Conservation (phyloP, 2,888 invertebrate species). For the Choreutis nemorana region DNA sequence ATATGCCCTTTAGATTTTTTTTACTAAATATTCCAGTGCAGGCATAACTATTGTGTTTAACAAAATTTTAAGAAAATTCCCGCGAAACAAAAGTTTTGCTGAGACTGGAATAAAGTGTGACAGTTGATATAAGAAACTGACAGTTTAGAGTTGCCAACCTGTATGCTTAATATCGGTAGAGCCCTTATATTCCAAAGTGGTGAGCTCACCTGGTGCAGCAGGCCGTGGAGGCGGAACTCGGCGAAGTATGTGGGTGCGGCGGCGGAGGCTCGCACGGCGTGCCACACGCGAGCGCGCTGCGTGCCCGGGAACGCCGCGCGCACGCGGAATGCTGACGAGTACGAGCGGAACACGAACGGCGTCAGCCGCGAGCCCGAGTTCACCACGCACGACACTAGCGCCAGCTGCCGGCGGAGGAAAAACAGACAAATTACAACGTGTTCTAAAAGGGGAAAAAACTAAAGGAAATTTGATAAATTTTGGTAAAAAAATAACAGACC, state of each 20-base stretch:
- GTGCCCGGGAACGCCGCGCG: slow-evolving; percentile 78
- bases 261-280: slow-evolving; percentile 87
- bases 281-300: slow-evolving; percentile 76
- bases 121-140: no score
- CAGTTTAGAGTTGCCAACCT: no score
- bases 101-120: neutral
- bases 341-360: slow-evolving; percentile 87
- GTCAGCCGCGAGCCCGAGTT: slow-evolving; percentile 72
- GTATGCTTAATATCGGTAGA: no score
- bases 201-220: slow-evolving; percentile 69
- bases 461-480: neutral
- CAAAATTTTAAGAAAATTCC: no score
- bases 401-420: slow-evolving; percentile 59
- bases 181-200: no score
- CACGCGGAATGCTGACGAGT: slow-evolving; percentile 74
- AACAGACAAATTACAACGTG: neutral
- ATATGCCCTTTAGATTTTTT: no score
- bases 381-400: slow-evolving; percentile 81
- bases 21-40: no score
- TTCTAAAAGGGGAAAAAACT: neutral
- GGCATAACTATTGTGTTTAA: no score
- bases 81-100: no score
- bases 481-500: no score
- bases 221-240: slow-evolving; percentile 75
- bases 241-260: slow-evolving; percentile 93